Evolutionary conservation across 1,140 invertebrate species (phyloP), one percentile per base, ranked within the genome.

Genomic region (Lepeophtheirus salmonis): DNA sequence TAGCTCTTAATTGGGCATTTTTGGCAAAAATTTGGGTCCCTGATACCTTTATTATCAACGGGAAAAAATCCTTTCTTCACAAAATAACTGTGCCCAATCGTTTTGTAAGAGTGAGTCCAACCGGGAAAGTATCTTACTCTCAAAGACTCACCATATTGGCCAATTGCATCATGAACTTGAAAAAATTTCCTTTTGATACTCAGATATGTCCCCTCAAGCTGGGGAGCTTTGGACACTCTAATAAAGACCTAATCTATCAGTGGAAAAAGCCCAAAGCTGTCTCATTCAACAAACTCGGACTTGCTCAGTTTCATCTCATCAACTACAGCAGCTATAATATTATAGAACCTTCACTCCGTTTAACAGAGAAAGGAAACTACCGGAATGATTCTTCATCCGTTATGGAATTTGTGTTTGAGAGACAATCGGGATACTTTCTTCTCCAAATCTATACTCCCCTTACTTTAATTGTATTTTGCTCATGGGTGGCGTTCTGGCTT

Each of bases 401-500:
- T 50, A 74, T 76, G 1, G 71, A 73, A 50, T 79, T 80, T 65
- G 69, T 74, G 61, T 67, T 80, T 30, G 70, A 74, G 61, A 67
- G 79, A 4, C 71, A 72, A 61, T 71, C 77, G 14, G 77, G 77
- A 1, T 80, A 76, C 64, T 80, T 77, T 67, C 66, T 80, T 50
- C 72, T 80, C 4, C 78, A 80, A 69, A 77, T 79, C 51, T 80
- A 79, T 66, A 71, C 79, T 3, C 79, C 79, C 0, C 79, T 77
- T 63, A 73, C 72, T 24, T 67, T 80, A 41, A 79, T 80, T 60
- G 79, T 80, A 4, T 74, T 74, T 62, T 74, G 78, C 21, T 80
- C 79, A 0, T 81, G 79, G 78, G 77, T 81, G 2, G 74, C 75
- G 17, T 80, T 81, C 66, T 81, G 78, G 78, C 79, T 80, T 60